Conservation (phyloP, 1,140 invertebrate species). For the Zaprionus ornatus region DNA sequence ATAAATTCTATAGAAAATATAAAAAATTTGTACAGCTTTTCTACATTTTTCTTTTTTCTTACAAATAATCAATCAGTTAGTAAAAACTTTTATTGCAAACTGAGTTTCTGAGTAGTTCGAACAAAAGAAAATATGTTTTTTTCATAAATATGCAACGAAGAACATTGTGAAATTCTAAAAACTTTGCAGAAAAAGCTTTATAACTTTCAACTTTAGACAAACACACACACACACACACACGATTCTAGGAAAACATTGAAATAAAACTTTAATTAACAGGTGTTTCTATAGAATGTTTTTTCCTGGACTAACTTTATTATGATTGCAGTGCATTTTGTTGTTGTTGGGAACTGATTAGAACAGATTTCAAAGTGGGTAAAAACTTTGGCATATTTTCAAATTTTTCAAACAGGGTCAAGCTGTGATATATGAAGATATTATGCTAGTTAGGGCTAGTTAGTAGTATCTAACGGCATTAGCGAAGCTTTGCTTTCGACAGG, state of each 20-base stretch:
- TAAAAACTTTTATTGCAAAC: background rate
- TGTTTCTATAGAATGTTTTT: background rate
- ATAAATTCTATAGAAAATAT: too few species aligned
- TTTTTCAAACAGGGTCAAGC: background rate
- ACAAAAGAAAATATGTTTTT: background rate
- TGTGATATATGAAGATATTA: conserved; percentile 23
- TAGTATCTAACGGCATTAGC: conserved; percentile 21
- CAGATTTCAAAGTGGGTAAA: background rate
- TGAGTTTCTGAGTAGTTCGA: background rate
- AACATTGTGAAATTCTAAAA: background rate
- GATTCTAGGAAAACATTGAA: background rate
- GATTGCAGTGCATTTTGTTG: background rate
- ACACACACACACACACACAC: background rate
- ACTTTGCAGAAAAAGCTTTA: background rate
- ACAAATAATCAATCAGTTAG: background rate
- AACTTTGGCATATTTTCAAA: too few species aligned
- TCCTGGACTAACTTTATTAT: background rate
- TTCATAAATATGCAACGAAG: background rate
- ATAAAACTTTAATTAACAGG: background rate
- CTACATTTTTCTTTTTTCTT: too few species aligned
- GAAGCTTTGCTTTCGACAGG: conserved; percentile 9
- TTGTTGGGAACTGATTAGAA: background rate
- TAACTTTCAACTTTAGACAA: background rate
- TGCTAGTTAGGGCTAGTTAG: background rate
- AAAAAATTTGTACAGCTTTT: too few species aligned